phyloP scores from a whole-genome alignment of 1,140 invertebrate genomes.

The Cotesia glomerata region DNA sequence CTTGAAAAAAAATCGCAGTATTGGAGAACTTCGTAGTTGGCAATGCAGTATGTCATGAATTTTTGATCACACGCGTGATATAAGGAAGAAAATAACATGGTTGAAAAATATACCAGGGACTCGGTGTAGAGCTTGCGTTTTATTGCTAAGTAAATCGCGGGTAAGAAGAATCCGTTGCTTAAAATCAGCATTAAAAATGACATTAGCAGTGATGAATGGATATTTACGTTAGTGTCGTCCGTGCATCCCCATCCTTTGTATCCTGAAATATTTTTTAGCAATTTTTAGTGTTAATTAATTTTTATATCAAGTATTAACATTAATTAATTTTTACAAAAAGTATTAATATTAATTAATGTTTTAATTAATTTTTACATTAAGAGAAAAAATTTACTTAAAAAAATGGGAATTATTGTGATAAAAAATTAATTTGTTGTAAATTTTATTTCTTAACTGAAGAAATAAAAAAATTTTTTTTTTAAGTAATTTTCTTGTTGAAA shows the following conservation, averaged over 20 bases:
- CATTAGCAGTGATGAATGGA: slow-evolving; percentile 70
- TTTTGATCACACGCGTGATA: slow-evolving; percentile 78
- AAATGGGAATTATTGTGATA: no score
- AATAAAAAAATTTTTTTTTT: no score
- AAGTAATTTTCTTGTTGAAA: not conserved
- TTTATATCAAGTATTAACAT: slow-evolving; percentile 17
- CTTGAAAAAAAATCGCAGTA: slow-evolving; percentile 92
- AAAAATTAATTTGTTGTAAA: no score
- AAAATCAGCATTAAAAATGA: slow-evolving; percentile 79
- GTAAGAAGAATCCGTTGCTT: slow-evolving; percentile 87
- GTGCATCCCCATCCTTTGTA: slow-evolving; percentile 84
- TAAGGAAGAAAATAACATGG: slow-evolving; percentile 88
- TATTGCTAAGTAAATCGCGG: slow-evolving; percentile 81
- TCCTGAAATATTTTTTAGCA: slow-evolving; percentile 54
- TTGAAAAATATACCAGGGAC: slow-evolving; percentile 80
- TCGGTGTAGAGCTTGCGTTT: slow-evolving; percentile 80
- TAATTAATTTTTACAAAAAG: no score
- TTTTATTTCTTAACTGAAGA: no score
- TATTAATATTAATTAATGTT: no score
- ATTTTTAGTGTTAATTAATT: slow-evolving; percentile 7
- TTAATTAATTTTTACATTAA: slow-evolving; percentile 8
- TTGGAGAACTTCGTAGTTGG: slow-evolving; percentile 73
- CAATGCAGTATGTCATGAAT: slow-evolving; percentile 54
- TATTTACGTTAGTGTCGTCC: slow-evolving; percentile 75
- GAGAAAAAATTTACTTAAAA: not conserved